Percentiles rank a stretch among this genome's conserved stretches.
phyloP scores from a whole-genome alignment of 2,888 invertebrate species.

The Petrolisthes cinctipes region DNA sequence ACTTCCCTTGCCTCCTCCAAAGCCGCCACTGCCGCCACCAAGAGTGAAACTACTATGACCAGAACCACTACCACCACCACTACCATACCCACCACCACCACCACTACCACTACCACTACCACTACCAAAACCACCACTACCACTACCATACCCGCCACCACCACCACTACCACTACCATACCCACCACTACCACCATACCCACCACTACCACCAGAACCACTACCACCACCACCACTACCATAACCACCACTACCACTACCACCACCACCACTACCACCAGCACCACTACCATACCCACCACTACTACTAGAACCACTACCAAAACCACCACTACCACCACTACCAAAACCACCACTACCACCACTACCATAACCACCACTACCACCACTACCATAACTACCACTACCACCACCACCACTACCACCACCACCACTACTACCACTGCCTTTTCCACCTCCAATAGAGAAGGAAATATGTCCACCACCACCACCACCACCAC shows the following conservation, averaged over 20 bases:
- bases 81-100: not conserved
- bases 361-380: not conserved
- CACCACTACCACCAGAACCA: not conserved
- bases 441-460: not conserved
- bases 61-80: not conserved
- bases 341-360: not conserved
- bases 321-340: not conserved
- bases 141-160: not conserved
- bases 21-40: not conserved
- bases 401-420: not conserved
- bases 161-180: not conserved
- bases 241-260: not conserved
- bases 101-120: not conserved
- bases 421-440: slow-evolving; percentile 2
- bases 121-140: too few species aligned
- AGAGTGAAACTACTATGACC: not conserved
- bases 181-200: not conserved
- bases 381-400: not conserved
- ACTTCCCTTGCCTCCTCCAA: not conserved
- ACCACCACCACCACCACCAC: slow-evolving; percentile 12
- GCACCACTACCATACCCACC: not conserved
- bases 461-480: not conserved
- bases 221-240: not conserved
- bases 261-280: slow-evolving; percentile 1
- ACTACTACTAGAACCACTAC: not conserved